Evolutionary conservation across 2,888 invertebrate species (phyloP).

Genomic region (Meloe dianella): DNA sequence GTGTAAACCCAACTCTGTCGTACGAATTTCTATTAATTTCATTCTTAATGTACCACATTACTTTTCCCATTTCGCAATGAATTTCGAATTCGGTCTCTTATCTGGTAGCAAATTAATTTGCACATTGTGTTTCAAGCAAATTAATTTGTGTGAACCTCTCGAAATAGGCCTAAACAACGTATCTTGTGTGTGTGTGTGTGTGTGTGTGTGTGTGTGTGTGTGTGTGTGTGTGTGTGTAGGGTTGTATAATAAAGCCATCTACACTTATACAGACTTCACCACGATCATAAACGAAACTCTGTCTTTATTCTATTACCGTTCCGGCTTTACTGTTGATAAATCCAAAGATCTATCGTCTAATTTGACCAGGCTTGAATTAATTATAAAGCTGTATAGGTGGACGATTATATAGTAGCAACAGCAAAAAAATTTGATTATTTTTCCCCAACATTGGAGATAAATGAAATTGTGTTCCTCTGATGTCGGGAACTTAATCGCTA

Average conservation of each 20-base stretch:
- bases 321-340: background rate
- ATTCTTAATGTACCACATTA: background rate
- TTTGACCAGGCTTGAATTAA: background rate
- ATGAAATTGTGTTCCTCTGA: background rate
- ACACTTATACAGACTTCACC: background rate
- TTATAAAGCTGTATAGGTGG: background rate
- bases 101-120: constrained; percentile 5
- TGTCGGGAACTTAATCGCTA: constrained; percentile 24
- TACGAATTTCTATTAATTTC: background rate
- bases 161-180: constrained; percentile 1
- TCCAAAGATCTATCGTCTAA: background rate
- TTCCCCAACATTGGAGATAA: background rate
- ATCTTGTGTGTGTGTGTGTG: background rate
- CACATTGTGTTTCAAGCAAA: constrained; percentile 9
- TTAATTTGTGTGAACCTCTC: constrained; percentile 1
- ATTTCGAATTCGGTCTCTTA: constrained; percentile 7
- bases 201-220: background rate
- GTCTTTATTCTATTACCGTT: background rate
- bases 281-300: background rate
- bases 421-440: background rate
- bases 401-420: no score
- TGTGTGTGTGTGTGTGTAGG: background rate
- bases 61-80: constrained; percentile 1
- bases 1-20: no score
- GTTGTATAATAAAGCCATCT: no score